These are phyloP conservation scores for Zosterops pallidus DNA, from an alignment of 2,113 vertebrate genomes.

Conservation along the genomic window DNA sequence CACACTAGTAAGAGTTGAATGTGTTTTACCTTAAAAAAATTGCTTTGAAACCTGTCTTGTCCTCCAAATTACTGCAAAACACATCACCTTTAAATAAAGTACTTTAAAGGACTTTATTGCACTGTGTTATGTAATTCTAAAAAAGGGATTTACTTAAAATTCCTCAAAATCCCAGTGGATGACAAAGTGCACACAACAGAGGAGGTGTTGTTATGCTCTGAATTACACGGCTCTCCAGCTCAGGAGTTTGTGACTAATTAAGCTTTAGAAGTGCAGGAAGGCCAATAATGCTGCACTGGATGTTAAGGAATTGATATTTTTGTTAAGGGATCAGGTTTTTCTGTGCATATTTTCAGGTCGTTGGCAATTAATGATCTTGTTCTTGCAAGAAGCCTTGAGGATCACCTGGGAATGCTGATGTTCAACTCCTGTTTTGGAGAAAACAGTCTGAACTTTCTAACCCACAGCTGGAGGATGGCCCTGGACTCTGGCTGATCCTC, in stretches of 20 bases:
- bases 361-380: not conserved
- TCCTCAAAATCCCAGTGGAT: not conserved
- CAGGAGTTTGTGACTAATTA: slow-evolving; percentile 6
- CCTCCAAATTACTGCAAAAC: not conserved
- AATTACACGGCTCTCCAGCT: not conserved
- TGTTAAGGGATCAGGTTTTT: not conserved
- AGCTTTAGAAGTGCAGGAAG: not conserved
- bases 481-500: not conserved
- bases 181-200: not conserved
- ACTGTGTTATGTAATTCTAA: not conserved
- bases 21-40: not conserved
- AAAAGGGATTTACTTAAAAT: not conserved
- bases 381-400: not conserved
- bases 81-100: not conserved
- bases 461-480: not conserved
- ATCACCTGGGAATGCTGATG: not conserved
- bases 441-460: not conserved
- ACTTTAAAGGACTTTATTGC: not conserved
- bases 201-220: not conserved
- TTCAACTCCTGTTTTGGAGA: not conserved
- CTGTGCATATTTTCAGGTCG: not conserved
- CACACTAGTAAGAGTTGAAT: not conserved
- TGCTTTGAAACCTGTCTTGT: not conserved
- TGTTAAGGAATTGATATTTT: not conserved
- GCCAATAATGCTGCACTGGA: not conserved